Evolutionary conservation across 1,140 invertebrate genomes (phyloP).

Genomic region (Apis mellifera): Amel_HAv3.1 CM009938.2:7268501-7269000

Average conservation of each 20-base stretch:
- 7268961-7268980: conserved; percentile 67
- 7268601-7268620: not conserved
- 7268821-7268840: conserved; percentile 49
- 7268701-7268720: not conserved
- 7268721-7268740: conserved; percentile 27
- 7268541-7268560: not conserved
- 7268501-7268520: not conserved
- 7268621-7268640: not conserved
- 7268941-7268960: conserved; percentile 69
- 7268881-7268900: not conserved
- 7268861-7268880: conserved; percentile 8
- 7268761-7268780: conserved; percentile 57
- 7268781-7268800: conserved; percentile 61
- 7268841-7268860: conserved; percentile 22
- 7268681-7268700: conserved; percentile 23
- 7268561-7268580: not conserved
- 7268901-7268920: conserved; percentile 32
- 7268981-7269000: conserved; percentile 76
- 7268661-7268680: not conserved
- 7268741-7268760: conserved; percentile 36
- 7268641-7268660: not conserved
- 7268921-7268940: conserved; percentile 49
- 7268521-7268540: conserved; percentile 15
- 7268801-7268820: conserved; percentile 51
- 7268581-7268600: not conserved